phyloP scores from a whole-genome alignment of 2,888 invertebrate genomes.

The Himalopsyche kuldschensis region DNA sequence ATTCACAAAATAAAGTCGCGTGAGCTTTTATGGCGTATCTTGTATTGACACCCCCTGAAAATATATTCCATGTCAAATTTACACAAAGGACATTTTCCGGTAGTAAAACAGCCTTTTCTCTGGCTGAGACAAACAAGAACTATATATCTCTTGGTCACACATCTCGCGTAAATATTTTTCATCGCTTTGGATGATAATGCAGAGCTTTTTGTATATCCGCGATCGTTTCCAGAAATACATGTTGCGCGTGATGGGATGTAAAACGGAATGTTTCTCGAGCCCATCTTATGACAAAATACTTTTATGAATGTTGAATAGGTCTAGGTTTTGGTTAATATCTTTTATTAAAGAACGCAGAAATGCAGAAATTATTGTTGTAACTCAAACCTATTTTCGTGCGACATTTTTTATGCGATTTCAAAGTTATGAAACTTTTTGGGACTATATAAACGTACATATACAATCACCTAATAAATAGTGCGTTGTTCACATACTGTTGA shows the following conservation, averaged over 20 bases:
- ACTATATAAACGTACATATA: too few relatives aligned
- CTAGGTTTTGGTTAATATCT: too few relatives aligned
- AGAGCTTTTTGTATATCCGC: neutral
- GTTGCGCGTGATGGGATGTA: neutral
- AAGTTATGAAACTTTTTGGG: too few relatives aligned
- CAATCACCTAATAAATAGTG: too few relatives aligned
- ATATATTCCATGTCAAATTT: neutral
- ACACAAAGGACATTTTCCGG: neutral
- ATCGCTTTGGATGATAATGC: neutral
- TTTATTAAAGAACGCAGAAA: too few relatives aligned
- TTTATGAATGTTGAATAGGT: neutral
- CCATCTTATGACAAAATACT: neutral
- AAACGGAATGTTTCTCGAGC: neutral
- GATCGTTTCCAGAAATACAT: neutral
- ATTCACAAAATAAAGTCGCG: too few relatives aligned
- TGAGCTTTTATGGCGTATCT: neutral
- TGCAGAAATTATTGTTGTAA: too few relatives aligned
- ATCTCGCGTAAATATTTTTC: neutral
- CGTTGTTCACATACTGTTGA: too few relatives aligned
- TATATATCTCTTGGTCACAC: neutral
- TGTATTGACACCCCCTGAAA: neutral
- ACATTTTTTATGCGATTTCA: too few relatives aligned
- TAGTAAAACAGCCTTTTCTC: constrained; percentile 1
- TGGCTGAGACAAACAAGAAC: neutral
- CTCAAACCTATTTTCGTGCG: too few relatives aligned